Evolutionary conservation across 2,797 vertebrate species (phyloP).

Genomic region (Gymnodraco acuticeps): DNA sequence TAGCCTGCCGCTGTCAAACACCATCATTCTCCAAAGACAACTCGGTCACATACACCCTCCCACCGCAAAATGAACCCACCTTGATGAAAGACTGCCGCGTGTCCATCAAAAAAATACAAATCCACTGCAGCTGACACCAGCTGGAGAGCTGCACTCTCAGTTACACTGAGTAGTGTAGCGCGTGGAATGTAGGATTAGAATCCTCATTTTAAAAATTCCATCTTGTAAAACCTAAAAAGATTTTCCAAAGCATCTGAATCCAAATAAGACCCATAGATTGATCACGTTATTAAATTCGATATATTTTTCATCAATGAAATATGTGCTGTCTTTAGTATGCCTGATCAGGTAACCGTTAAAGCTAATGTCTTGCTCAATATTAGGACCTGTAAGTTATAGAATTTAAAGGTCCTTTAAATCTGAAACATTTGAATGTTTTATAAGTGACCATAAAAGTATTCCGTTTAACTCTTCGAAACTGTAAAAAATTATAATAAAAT

Average conservation of each 20-base stretch:
- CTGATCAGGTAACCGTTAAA: background rate
- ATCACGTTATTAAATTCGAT: background rate
- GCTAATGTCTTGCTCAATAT: background rate
- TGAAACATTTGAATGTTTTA: background rate
- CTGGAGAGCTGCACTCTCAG: slow-evolving; percentile 41
- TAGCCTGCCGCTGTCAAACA: slow-evolving; percentile 77
- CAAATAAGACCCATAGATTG: background rate
- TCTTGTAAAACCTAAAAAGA: background rate
- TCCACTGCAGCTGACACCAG: slow-evolving; percentile 50
- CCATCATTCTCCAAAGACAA: slow-evolving; percentile 82
- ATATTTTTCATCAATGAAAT: background rate
- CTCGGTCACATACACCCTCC: slow-evolving; percentile 79
- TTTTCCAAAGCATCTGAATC: background rate
- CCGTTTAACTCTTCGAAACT: background rate
- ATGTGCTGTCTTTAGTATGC: background rate
- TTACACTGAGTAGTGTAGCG: slow-evolving; percentile 7
- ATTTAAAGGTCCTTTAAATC: too few species aligned
- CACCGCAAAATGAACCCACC: slow-evolving; percentile 73
- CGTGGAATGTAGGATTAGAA: slow-evolving; percentile 10
- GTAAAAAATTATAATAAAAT: too few species aligned
- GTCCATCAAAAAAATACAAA: slow-evolving; percentile 73
- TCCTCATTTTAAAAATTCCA: background rate
- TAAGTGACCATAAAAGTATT: background rate
- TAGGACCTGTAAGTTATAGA: background rate
- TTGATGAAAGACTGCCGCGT: slow-evolving; percentile 71